Percentiles rank a stretch among this genome's conserved stretches.
Conservation (phyloP, 2,113 vertebrate species). For the Odocoileus virginianus region DNA sequence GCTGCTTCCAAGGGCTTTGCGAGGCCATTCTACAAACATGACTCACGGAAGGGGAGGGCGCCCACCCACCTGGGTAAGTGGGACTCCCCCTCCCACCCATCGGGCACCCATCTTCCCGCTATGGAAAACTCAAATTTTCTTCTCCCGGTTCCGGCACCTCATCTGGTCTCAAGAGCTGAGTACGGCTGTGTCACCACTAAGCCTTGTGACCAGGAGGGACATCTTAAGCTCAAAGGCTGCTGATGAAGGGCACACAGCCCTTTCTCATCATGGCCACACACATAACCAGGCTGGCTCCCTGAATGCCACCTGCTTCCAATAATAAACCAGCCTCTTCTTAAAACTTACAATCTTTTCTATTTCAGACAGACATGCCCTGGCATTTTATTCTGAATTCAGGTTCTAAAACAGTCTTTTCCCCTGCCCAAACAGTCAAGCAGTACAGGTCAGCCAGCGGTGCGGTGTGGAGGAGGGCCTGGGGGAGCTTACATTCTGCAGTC, state of each 20-base stretch:
- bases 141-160: background rate
- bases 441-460: background rate
- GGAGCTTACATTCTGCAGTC: conserved; percentile 92
- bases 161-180: background rate
- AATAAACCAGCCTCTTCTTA: background rate
- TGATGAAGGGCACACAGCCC: fast-evolving
- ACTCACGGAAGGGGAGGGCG: fast-evolving
- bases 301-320: background rate
- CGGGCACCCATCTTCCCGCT: background rate
- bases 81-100: background rate
- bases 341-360: background rate
- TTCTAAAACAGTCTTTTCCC: background rate
- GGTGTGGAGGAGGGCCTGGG: background rate
- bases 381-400: background rate
- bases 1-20: background rate
- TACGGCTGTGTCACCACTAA: background rate
- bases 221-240: background rate
- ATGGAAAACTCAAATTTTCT: background rate
- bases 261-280: background rate
- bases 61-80: background rate
- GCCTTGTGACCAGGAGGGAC: background rate
- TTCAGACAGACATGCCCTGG: background rate
- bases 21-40: background rate
- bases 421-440: background rate
- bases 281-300: fast-evolving